Percentiles rank a stretch among this genome's conserved stretches.
Evolutionary conservation across 2,888 invertebrate species (phyloP).

Genomic region (Drosophila koepferae): DNA sequence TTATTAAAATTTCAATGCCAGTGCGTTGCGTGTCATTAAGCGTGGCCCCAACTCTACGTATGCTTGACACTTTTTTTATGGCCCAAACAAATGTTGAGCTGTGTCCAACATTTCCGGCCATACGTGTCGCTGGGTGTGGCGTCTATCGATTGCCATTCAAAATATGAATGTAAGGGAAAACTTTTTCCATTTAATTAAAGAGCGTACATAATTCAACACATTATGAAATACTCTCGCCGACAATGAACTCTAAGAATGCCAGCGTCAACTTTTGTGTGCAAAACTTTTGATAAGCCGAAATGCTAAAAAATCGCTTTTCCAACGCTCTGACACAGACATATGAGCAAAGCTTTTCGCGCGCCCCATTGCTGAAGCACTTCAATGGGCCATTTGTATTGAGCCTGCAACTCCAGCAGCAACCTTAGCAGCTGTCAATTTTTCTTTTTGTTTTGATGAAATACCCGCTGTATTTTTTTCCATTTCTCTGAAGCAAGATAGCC

Average conservation of each 20-base stretch:
- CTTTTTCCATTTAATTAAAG: conserved; percentile 52
- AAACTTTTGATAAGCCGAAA: conserved; percentile 44
- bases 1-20: conserved; percentile 54
- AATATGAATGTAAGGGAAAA: conserved; percentile 3
- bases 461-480: conserved; percentile 19
- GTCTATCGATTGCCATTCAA: conserved; percentile 45
- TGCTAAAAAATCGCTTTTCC: conserved; percentile 11
- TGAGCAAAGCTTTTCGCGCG: conserved; percentile 44
- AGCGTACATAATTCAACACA: conserved; percentile 40
- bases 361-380: conserved; percentile 26
- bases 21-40: conserved; percentile 50
- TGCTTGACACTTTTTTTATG: conserved; percentile 30
- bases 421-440: conserved; percentile 35
- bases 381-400: conserved; percentile 18
- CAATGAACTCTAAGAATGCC: conserved; percentile 35
- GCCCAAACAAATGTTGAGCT: conserved; percentile 39
- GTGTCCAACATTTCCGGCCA: conserved; percentile 34
- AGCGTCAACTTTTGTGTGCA: conserved; percentile 22
- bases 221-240: conserved; percentile 17
- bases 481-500: neutral
- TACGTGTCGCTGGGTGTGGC: conserved; percentile 37
- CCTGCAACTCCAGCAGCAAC: conserved; percentile 19
- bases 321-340: conserved; percentile 44
- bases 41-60: conserved; percentile 32
- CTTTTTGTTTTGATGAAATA: conserved; percentile 33